Evolutionary conservation across 1,140 invertebrate genomes (phyloP), one percentile per base, ranked within the genome.

Genomic region (Orussus abietinus): DNA sequence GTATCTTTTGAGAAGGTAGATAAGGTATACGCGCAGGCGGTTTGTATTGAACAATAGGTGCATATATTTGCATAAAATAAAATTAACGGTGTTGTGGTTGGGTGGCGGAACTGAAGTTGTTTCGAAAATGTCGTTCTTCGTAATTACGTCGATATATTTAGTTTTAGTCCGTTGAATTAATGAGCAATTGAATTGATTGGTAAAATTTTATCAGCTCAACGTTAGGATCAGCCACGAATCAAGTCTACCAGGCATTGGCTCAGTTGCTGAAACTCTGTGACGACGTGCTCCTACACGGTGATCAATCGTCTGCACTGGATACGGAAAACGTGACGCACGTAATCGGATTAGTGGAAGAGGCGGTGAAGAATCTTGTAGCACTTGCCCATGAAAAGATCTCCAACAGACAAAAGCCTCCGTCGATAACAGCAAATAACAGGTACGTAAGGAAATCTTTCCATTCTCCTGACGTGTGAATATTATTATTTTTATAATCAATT

Each of bases 211-310:
- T 11, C 59, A 84, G 83, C 62, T 78, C 82, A 20, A 72, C 75
- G 3, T 63, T 88, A 51, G 71, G 79, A 42, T 89, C 87, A 15
- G 87, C 89, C 10, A 89, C 88, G 13, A 88, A 86, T 64, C 84
- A 89, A 65, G 83, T 95, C 15, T 92, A 92, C 59, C 84, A 88
- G 53, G 85, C 86, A 39, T 70, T 95, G 28, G 90, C 91, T 7
- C 83, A 86, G 64, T 77, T 96, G 38, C 85, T 96, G 46, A 85
- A 88, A 57, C 80, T 94, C 39, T 92, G 92, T 66, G 92, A 96
- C 69, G 86, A 92, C 64, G 86, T 90, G 26, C 72, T 94, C 49
- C 74, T 93, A 3, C 79, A 84, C 50, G 82, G 82, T 18, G 80
- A 84, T 26, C 80, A 83, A 49, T 80, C 77, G 31, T 69, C 76